Evolutionary conservation across 2,113 vertebrate species (phyloP).

Genomic region (Leptobrachium leishanense): DNA sequence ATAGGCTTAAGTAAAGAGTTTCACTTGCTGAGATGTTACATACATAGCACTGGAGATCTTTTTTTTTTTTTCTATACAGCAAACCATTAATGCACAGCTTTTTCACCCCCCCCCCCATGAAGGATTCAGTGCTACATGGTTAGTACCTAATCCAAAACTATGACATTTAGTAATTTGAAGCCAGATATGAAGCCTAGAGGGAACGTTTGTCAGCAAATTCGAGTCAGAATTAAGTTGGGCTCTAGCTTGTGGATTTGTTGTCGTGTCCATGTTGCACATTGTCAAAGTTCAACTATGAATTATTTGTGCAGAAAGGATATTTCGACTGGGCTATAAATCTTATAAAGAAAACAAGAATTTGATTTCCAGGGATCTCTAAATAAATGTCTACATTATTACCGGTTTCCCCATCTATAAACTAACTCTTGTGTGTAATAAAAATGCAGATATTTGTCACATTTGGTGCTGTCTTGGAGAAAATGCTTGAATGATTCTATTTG

Average conservation of each 20-base stretch:
- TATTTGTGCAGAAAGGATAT: neutral
- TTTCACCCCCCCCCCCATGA: no score
- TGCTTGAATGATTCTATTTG: conserved; percentile 5
- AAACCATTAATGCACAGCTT: no score
- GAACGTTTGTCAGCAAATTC: neutral
- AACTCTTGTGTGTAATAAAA: conserved; percentile 27
- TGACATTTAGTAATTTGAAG: no score
- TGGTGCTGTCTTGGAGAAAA: conserved; percentile 16
- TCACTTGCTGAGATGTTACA: no score
- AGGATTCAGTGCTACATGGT: no score
- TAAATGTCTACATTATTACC: conserved; percentile 15
- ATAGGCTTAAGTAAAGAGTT: no score
- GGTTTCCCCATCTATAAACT: conserved; percentile 12
- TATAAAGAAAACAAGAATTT: neutral
- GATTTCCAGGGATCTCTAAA: conserved; percentile 3
- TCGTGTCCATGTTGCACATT: neutral
- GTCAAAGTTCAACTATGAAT: neutral
- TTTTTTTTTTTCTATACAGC: no score
- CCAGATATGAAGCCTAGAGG: no score
- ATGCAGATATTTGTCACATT: conserved; percentile 19
- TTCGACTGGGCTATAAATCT: neutral
- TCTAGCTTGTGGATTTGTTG: neutral
- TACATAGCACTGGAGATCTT: no score
- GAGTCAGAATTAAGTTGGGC: neutral
- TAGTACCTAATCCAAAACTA: no score